Base-by-base conservation (phyloP, 2,888 invertebrate species). In the Zygaena filipendulae region DNA sequence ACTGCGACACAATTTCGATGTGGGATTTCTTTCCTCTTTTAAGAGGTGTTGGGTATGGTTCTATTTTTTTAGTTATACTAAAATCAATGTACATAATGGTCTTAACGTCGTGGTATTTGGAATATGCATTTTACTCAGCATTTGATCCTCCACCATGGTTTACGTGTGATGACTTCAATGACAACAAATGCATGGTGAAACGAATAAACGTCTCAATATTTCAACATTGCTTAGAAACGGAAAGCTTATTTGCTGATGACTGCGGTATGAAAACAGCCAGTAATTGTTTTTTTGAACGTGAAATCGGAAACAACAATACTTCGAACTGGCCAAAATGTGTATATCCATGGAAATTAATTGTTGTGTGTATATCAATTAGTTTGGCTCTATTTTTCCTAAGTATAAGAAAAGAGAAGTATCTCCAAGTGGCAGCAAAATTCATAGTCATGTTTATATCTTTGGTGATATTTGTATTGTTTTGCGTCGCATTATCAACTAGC, bases 21-120 rank as follows among this genome's bases (percentile, higher is more conserved):
- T 79, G 74, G 74, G 51, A 75, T 36, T 72, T 57, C 35, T 67
- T 63, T 27, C 77, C 77, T 2, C 37, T 77, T 13, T 59, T 77
- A 13, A 58, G 58, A 6, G 50, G 64, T 21, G 45, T 67, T 25
- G 70, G 71, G 16, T 67, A 60, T 29, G 67, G 58, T 7, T 47
- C 58, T 16, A 45, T 64, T 21, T 68, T 52, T 42, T 39, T 67
- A 11, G 48, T 63, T 11, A 20, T 60, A 7, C 39, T 70, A 8
- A 79, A 71, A 44, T 45, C 54, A 2, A 35, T 69, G 3, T 62
- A 64, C 31, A 36, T 57, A 4, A 47, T 62, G 33, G 61, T 66
- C 3, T 32, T 74, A 10, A 42, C 53, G 4, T 53, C 63, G 2
- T 79, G 74, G 72, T 70, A 67, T 39, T 43, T 71, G 18, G 48